Evolutionary conservation across 2,113 vertebrate genomes (phyloP), one percentile per base, ranked within the genome.

Genomic region (Scalopus aquaticus): DNA sequence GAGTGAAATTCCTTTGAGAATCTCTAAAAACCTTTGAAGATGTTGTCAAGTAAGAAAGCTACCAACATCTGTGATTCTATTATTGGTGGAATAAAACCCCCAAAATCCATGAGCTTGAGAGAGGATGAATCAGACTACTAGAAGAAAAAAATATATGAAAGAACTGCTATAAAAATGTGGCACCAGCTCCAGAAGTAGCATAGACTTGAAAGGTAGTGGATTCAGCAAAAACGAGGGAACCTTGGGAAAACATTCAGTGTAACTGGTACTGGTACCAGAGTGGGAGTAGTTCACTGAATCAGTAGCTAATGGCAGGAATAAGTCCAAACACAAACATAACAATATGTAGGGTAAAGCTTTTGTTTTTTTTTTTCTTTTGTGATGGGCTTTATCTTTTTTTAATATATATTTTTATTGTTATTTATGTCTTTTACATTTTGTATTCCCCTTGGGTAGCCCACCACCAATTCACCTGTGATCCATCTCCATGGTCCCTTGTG

Each of bases 311-410:
- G 56, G 16, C 39, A 76, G 32, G 42, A 95, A 51, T 88, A 82
- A 92, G 56, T 80, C 39, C 69, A 91, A 90, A 86, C 54, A 73
- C 5, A 87, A 72, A 88, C 19, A 91, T 51, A 17, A 90, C 64
- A 54, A 72, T 69, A 85, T 44, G 15, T 35, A 95, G 28, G 24
- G n/a, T 81, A 87, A 91, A 95, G 16, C n/a, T n/a, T n/a, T n/a
- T n/a, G n/a, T n/a, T n/a, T n/a, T n/a, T n/a, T n/a, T n/a, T n/a
- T n/a, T n/a, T n/a, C n/a, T n/a, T n/a, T n/a, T n/a, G n/a, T n/a
- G n/a, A n/a, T n/a, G n/a, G n/a, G n/a, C n/a, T n/a, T n/a, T n/a
- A n/a, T n/a, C n/a, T n/a, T n/a, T n/a, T n/a, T n/a, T n/a, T n/a
- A n/a, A n/a, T n/a, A n/a, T n/a, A n/a, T n/a, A n/a, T n/a, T n/a